A percentile compares a stretch with the other conserved stretches of the same genome.
Evolutionary conservation across 2,888 invertebrate genomes (phyloP).

Genomic region (Pheosia gnoma): DNA sequence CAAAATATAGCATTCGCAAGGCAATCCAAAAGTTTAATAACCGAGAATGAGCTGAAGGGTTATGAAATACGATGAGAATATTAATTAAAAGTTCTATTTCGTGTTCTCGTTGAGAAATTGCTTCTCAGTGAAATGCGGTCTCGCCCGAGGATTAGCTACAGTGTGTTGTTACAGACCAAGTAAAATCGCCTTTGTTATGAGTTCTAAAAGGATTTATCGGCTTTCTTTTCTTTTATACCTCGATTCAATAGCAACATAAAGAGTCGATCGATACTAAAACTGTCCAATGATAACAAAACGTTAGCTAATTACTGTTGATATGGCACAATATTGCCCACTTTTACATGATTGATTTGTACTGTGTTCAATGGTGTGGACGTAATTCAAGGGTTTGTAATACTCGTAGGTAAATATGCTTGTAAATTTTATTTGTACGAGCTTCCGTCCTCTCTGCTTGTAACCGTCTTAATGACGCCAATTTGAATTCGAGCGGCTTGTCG

Average conservation of each 20-base stretch:
- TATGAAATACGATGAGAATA: slow-evolving; percentile 38
- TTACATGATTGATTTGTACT: background rate
- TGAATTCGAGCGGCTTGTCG: slow-evolving; percentile 64
- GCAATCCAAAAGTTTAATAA: slow-evolving; percentile 30
- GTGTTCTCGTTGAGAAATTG: slow-evolving; percentile 45
- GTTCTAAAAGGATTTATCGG: slow-evolving; percentile 63
- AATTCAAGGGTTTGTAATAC: slow-evolving; percentile 15
- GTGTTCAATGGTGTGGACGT: background rate
- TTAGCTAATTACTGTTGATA: slow-evolving; percentile 13
- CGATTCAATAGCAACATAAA: slow-evolving; percentile 47
- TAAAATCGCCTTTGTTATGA: slow-evolving; percentile 72
- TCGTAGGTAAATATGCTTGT: slow-evolving; percentile 27
- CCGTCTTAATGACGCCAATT: slow-evolving; percentile 70
- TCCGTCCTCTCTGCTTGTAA: slow-evolving; percentile 48
- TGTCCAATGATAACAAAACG: slow-evolving; percentile 31
- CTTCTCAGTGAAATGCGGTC: slow-evolving; percentile 54
- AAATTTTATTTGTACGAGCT: slow-evolving; percentile 44
- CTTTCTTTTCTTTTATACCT: slow-evolving; percentile 53
- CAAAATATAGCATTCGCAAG: slow-evolving; percentile 17
- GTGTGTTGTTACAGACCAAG: slow-evolving; percentile 66
- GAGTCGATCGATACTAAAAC: slow-evolving; percentile 44
- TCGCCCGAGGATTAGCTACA: slow-evolving; percentile 50
- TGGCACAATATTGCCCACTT: background rate
- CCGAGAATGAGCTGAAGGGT: slow-evolving; percentile 24
- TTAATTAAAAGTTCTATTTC: slow-evolving; percentile 49